Base-by-base conservation (phyloP, 2,888 invertebrate genomes). In the Cistogaster globosa region DNA sequence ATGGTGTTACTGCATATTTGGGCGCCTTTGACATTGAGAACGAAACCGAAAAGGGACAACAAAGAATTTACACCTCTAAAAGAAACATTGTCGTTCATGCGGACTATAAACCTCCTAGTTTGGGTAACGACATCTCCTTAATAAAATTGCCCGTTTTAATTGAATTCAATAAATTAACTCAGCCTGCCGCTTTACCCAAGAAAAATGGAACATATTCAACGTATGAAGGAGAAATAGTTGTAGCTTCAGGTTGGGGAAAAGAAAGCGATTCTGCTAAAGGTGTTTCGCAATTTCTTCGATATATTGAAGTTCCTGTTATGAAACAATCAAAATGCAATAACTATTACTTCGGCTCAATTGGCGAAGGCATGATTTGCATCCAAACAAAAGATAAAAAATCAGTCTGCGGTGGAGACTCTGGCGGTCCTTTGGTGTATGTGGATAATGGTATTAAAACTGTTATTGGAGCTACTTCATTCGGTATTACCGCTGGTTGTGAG, bases 321-420 rank as follows among this genome's bases (percentile, higher is more conserved):
- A 83, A 75, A 16, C 6, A 87, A 6, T 83, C 86, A 18, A 78
- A 60, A 1, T 90, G 90, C 81, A 89, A 87, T 9, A 53, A 8
- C 0, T 89, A 87, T 71, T 90, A 87, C 81, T 8, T 78, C 0
- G 88, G 87, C 7, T 0, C 68, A 38, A 84, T 89, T 68, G 88
- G 68, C 55, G 81, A 88, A 5, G 84, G 87, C 0, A 86, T 87
- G 84, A 91, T 93, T 53, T 93, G 93, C 87, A 91, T 92, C 26
- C 90, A 89, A 75, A 92, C 92, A 45, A 87, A 87, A 58, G 87
- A 86, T 6, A 90, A 91, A 36, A 90, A 89, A 80, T 92, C 93
- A 51, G 90, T 88, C 14, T 92, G 92, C 86, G 90, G 89, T 86
- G 91, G 92, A 14, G 92, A 92, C 71, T 92, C 92, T 58, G 91